phyloP scores from a whole-genome alignment of 2,113 vertebrate species.

The Limanda limanda region DNA sequence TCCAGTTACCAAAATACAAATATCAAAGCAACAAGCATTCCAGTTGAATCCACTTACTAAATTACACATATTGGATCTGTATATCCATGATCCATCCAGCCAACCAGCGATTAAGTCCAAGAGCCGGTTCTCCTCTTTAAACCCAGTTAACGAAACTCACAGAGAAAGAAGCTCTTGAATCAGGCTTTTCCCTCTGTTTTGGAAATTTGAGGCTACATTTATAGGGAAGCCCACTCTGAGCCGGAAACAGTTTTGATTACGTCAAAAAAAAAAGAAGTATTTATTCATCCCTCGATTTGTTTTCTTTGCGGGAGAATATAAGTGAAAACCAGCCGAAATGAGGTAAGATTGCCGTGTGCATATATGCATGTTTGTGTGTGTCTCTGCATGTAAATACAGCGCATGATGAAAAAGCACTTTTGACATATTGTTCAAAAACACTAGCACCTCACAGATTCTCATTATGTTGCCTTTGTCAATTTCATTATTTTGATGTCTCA shows the following conservation, averaged over 20 bases:
- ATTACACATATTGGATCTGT: neutral
- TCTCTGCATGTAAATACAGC: conserved; percentile 11
- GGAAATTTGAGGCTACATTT: conserved; percentile 57
- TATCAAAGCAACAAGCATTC: neutral
- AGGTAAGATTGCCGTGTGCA: conserved; percentile 44
- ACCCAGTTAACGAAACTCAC: conserved; percentile 35
- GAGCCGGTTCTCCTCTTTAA: neutral
- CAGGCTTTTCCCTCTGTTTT: conserved; percentile 18
- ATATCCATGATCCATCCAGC: neutral
- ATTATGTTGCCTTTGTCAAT: conserved; percentile 76
- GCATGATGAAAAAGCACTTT: conserved; percentile 71
- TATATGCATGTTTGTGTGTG: conserved; percentile 22
- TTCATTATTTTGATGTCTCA: conserved; percentile 76
- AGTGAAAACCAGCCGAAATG: conserved; percentile 50
- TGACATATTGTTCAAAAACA: conserved; percentile 72
- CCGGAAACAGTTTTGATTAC: conserved; percentile 75
- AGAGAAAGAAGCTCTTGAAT: conserved; percentile 22
- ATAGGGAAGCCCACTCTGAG: conserved; percentile 76
- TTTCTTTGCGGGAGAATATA: conserved; percentile 57
- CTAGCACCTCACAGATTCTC: conserved; percentile 64
- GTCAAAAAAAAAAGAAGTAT: conserved; percentile 66
- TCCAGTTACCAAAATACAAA: neutral
- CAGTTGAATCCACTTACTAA: neutral
- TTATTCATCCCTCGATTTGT: conserved; percentile 50
- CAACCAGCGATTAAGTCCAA: neutral